Percentiles rank a stretch among this genome's conserved stretches.
Evolutionary conservation across 2,113 vertebrate genomes (phyloP).

Genomic region (Eolophus roseicapilla): DNA sequence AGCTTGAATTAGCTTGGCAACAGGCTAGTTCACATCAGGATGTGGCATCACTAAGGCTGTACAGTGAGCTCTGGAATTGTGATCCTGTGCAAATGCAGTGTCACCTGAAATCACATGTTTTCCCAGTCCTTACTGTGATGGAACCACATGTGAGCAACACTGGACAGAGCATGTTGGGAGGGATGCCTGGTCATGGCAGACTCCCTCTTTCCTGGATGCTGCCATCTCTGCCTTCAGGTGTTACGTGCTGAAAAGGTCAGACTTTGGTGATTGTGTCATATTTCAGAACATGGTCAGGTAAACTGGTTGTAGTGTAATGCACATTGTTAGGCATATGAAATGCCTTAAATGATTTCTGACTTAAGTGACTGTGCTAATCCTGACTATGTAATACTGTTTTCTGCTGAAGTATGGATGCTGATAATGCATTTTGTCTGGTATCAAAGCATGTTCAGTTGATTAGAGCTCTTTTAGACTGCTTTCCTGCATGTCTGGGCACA

Average conservation of each 20-base stretch:
- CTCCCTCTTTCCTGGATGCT: neutral
- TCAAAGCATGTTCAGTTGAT: neutral
- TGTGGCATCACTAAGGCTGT: neutral
- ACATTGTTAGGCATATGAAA: neutral
- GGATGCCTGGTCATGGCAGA: neutral
- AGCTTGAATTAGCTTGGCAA: neutral
- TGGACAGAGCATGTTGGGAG: neutral
- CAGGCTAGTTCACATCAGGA: neutral
- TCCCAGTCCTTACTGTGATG: neutral
- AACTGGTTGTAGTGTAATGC: neutral
- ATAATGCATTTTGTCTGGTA: neutral
- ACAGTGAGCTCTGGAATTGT: neutral
- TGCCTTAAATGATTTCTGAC: neutral
- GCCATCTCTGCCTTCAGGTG: neutral
- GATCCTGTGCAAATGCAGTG: neutral
- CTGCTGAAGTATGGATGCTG: neutral
- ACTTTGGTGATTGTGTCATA: neutral
- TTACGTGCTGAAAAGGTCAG: neutral
- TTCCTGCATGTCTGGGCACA: neutral
- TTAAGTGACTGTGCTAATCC: neutral
- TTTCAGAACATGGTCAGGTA: neutral
- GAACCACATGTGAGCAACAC: neutral
- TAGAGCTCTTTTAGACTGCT: neutral
- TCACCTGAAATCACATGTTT: neutral
- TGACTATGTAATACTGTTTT: accelerated